A percentile compares a stretch with the other conserved stretches of the same genome.
These are phyloP conservation scores for Pherbina coryleti DNA, from an alignment of 2,888 invertebrate genomes.

Conservation along the genomic window DNA sequence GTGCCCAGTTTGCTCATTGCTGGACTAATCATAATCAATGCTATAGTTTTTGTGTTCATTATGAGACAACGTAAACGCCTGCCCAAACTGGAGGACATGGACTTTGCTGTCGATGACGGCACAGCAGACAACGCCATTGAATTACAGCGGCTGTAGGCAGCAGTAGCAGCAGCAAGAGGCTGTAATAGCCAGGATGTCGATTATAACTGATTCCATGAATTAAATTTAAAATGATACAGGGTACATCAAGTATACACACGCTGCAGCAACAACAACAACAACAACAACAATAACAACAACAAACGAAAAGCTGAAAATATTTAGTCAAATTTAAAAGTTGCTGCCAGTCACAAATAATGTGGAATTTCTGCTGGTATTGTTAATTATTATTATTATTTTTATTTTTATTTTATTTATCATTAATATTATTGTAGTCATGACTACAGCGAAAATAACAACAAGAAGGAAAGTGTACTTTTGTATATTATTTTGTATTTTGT, in stretches of 20 bases:
- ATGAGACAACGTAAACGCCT: conserved; percentile 54
- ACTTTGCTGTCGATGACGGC: conserved; percentile 35
- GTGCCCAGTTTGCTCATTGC: conserved; percentile 54
- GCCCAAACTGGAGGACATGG: conserved; percentile 39
- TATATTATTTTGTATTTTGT: neutral
- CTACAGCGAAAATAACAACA: neutral
- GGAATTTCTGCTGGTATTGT: neutral
- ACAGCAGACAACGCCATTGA: conserved; percentile 53
- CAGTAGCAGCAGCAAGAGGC: neutral
- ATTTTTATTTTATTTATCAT: neutral
- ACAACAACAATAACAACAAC: neutral
- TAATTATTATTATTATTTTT: neutral
- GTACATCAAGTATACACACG: conserved; percentile 24
- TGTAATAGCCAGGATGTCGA: neutral
- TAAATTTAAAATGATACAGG: conserved; percentile 9
- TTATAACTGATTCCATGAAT: neutral
- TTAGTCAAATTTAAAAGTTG: neutral
- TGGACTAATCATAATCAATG: conserved; percentile 54
- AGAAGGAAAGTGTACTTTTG: neutral
- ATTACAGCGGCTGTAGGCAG: conserved; percentile 54
- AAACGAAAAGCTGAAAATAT: neutral
- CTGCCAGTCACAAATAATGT: neutral
- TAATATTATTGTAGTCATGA: neutral
- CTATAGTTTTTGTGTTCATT: conserved; percentile 56
- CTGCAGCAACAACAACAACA: neutral